Evolutionary conservation across 2,888 invertebrate species (phyloP).

Genomic region (Stenotaenia linearis): DNA sequence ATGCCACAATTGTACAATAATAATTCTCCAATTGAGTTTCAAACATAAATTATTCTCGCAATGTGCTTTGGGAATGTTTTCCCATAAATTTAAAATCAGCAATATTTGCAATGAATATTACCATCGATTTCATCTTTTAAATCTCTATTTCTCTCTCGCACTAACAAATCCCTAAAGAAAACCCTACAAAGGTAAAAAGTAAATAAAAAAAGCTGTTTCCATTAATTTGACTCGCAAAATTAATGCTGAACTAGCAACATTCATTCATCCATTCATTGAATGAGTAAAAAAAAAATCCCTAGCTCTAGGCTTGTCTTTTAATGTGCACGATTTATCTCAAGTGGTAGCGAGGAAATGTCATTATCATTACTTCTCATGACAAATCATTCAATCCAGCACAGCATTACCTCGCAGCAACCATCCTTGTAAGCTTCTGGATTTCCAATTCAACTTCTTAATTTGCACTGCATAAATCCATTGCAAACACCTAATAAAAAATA

Average conservation of each 20-base stretch:
- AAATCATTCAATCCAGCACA: neutral
- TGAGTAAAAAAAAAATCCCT: neutral
- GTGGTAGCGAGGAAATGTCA: neutral
- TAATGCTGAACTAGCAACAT: neutral
- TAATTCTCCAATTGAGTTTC: no score
- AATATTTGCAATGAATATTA: no score
- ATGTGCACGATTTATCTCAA: neutral
- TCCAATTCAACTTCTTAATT: neutral
- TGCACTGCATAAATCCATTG: neutral
- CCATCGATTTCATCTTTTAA: no score
- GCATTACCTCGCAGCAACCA: neutral
- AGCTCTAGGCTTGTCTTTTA: neutral
- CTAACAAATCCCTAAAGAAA: neutral
- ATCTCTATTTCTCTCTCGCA: no score
- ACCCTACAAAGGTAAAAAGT: neutral
- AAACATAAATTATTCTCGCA: neutral
- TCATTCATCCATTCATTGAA: constrained; percentile 13
- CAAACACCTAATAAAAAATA: neutral
- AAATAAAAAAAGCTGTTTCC: neutral
- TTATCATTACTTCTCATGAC: constrained; percentile 18
- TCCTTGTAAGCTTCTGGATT: neutral
- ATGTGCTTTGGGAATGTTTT: no score
- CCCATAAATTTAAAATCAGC: no score
- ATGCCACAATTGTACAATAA: neutral
- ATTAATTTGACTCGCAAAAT: neutral